Percentiles rank a stretch among this genome's conserved stretches.
Conservation (phyloP, 2,113 vertebrate genomes). For the Cichladusa arquata region DNA sequence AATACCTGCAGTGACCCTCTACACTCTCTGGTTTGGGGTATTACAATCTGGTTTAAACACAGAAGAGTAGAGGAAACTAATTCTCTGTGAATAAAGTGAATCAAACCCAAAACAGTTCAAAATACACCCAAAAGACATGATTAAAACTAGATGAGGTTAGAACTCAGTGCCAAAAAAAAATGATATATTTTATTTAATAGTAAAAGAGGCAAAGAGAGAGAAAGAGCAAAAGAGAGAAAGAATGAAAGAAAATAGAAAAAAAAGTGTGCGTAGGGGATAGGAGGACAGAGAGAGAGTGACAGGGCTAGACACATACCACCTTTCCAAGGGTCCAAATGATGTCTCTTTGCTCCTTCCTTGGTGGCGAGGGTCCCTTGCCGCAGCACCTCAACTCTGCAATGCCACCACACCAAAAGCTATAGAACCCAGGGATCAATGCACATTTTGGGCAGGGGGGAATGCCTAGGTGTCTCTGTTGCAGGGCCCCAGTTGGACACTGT, state of each 20-base stretch:
- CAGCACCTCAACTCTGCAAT: fast-evolving
- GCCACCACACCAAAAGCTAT: too few relatives aligned
- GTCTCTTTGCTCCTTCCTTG: neutral
- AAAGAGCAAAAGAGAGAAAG: neutral
- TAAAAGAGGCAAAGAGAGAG: neutral
- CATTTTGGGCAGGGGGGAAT: neutral
- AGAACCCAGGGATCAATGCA: neutral
- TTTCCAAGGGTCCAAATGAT: fast-evolving
- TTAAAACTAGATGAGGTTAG: neutral
- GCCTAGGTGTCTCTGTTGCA: neutral
- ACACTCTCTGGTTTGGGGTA: neutral
- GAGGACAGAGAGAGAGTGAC: neutral
- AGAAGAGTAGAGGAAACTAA: neutral
- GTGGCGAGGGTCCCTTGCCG: too few relatives aligned
- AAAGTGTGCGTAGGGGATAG: too few relatives aligned
- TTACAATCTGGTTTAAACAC: neutral
- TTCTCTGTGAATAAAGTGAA: neutral
- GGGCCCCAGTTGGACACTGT: neutral
- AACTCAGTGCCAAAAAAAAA: neutral
- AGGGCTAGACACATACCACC: too few relatives aligned
- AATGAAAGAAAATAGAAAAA: neutral
- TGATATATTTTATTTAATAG: neutral
- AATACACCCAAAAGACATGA: neutral
- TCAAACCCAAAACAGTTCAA: fast-evolving
- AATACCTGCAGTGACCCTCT: neutral